Percentiles rank a stretch among this genome's conserved stretches.
These are phyloP conservation scores for Fabriciana adippe DNA, from an alignment of 2,888 invertebrate species.

Conservation along the genomic window DNA sequence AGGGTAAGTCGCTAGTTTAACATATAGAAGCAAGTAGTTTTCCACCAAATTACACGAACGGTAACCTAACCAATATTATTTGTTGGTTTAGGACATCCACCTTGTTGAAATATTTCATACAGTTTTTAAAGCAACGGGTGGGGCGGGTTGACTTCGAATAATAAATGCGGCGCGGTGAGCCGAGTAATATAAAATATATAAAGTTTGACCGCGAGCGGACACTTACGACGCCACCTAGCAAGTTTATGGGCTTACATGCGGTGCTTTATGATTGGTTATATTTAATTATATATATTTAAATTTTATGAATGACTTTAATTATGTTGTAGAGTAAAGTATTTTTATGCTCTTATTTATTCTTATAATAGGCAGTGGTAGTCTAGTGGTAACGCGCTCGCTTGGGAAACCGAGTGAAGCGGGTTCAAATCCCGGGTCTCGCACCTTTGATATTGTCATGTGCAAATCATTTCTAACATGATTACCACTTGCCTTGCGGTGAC, in stretches of 20 bases:
- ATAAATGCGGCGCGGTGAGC: slow-evolving; percentile 68
- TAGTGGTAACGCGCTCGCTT: no score
- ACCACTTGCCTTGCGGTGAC: no score
- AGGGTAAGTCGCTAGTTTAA: no score
- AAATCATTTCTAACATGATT: no score
- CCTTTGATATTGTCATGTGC: no score
- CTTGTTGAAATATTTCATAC: slow-evolving; percentile 25
- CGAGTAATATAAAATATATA: slow-evolving; percentile 76
- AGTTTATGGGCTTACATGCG: slow-evolving; percentile 55
- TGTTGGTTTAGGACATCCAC: slow-evolving; percentile 35
- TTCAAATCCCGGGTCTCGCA: no score
- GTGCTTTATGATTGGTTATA: slow-evolving; percentile 10
- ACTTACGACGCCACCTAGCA: slow-evolving; percentile 65
- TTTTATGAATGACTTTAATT: slow-evolving; percentile 3
- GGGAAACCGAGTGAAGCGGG: no score
- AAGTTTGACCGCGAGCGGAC: slow-evolving; percentile 74
- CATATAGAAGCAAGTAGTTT: not conserved
- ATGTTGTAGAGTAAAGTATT: not conserved
- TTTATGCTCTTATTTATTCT: no score
- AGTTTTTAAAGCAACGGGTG: slow-evolving; percentile 41
- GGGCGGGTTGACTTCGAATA: slow-evolving; percentile 49
- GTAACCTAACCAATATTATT: slow-evolving; percentile 15
- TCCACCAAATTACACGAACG: not conserved
- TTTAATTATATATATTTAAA: slow-evolving; percentile 17
- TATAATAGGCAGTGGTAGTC: no score